Percentiles rank a stretch among this genome's conserved stretches.
Conservation (phyloP, 2,888 invertebrate species). For the Mimumesa dahlbomi region DNA sequence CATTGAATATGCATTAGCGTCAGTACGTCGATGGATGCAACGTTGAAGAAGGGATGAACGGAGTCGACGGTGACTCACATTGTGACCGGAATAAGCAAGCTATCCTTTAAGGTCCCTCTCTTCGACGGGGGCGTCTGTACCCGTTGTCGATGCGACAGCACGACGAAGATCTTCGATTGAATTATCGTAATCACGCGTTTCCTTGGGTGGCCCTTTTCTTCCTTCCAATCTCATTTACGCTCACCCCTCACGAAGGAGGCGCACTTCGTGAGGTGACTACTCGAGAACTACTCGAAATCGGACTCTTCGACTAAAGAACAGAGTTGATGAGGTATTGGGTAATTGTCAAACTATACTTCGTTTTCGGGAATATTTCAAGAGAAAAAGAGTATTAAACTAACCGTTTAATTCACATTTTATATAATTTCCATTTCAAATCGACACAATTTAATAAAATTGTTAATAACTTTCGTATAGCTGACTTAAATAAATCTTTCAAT, state of each 20-base stretch:
- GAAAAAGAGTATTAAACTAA: too few species aligned
- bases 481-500: too few species aligned
- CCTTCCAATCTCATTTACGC: conserved; percentile 64
- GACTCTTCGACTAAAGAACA: conserved; percentile 15
- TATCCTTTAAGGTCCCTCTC: conserved; percentile 53
- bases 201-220: conserved; percentile 45
- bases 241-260: conserved; percentile 13
- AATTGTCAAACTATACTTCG: conserved; percentile 24
- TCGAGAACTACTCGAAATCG: conserved; percentile 38
- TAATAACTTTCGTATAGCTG: too few species aligned
- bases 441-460: too few species aligned
- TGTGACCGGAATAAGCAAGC: conserved; percentile 73
- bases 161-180: conserved; percentile 66
- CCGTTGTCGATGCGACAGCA: conserved; percentile 47
- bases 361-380: background rate
- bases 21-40: conserved; percentile 66
- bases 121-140: conserved; percentile 1
- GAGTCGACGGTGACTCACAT: conserved; percentile 67
- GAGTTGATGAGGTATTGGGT: conserved; percentile 1
- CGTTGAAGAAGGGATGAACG: conserved; percentile 57
- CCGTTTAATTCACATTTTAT: too few species aligned
- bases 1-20: conserved; percentile 78
- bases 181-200: conserved; percentile 68
- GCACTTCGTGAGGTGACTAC: conserved; percentile 52
- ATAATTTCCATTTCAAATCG: too few species aligned